These are phyloP conservation scores for Mormyrops boulengeri DNA, from an alignment of 2,797 vertebrate species.

Conservation along the genomic window DNA sequence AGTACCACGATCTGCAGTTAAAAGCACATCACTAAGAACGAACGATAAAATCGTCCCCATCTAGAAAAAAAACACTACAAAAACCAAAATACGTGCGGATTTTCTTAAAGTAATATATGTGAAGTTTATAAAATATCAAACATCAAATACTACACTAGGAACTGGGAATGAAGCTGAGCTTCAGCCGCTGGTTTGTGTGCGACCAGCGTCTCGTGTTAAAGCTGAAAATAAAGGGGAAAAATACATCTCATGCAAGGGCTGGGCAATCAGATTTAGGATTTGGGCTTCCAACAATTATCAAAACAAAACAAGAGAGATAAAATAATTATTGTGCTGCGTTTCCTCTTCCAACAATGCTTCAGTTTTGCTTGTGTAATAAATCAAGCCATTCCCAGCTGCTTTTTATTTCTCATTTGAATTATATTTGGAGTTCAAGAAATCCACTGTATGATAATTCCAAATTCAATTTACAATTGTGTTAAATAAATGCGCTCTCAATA, in stretches of 20 bases:
- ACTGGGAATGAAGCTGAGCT: not conserved
- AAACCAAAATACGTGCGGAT: not conserved
- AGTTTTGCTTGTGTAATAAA: not conserved
- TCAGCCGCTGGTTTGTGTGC: not conserved
- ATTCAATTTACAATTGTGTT: not conserved
- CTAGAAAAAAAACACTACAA: not conserved
- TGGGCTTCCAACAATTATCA: not conserved
- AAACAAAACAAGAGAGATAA: not conserved
- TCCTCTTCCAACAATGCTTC: not conserved
- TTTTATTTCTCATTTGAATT: not conserved
- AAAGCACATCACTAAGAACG: not conserved
- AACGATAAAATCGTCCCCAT: not conserved
- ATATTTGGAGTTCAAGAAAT: not conserved
- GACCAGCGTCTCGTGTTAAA: not conserved
- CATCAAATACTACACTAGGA: not conserved
- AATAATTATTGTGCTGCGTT: not conserved
- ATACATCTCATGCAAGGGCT: not conserved
- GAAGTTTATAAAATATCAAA: not conserved
- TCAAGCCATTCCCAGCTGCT: not conserved
- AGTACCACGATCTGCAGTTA: conserved; percentile 50
- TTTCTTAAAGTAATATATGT: not conserved
- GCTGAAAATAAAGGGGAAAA: not conserved
- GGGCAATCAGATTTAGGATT: not conserved
- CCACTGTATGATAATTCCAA: not conserved
- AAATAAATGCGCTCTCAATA: no score